A percentile compares a stretch with the other conserved stretches of the same genome.
Conservation (phyloP, 2,113 vertebrate genomes). For the Vanacampus margaritifer region DNA sequence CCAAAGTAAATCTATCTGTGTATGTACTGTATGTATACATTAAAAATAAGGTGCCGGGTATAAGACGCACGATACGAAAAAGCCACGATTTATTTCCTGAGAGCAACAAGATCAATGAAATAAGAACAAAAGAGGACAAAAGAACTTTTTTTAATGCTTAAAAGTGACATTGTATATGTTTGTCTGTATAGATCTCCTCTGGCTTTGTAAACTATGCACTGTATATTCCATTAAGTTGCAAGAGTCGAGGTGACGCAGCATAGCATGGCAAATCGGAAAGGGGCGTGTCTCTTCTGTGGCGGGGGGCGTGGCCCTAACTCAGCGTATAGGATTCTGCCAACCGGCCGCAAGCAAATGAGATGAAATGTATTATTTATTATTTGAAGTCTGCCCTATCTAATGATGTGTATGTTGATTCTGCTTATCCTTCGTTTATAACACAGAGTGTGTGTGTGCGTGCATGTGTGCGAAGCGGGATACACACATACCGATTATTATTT, state of each 20-base stretch:
- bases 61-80: conserved; percentile 2
- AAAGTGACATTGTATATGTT: conserved; percentile 57
- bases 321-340: not conserved
- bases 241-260: conserved; percentile 54
- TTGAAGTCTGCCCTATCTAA: conserved; percentile 38
- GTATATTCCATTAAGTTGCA: conserved; percentile 67
- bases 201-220: conserved; percentile 83
- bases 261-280: conserved; percentile 65
- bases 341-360: conserved; percentile 8
- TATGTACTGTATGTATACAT: too few species aligned
- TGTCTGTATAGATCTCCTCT: conserved; percentile 61
- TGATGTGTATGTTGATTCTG: conserved; percentile 26
- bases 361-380: conserved; percentile 40
- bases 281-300: conserved; percentile 21
- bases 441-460: not conserved
- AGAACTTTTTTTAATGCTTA: conserved; percentile 31
- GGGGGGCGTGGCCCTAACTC: not conserved
- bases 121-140: conserved; percentile 57
- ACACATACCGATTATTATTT: not conserved
- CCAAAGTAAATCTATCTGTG: too few species aligned
- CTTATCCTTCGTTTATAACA: conserved; percentile 15
- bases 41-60: conserved; percentile 26
- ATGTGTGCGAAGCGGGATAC: conserved; percentile 11
- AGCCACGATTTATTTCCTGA: not conserved
- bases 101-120: conserved; percentile 55